phyloP scores from a whole-genome alignment of 2,113 vertebrate species.

The Oreochromis niloticus region DNA sequence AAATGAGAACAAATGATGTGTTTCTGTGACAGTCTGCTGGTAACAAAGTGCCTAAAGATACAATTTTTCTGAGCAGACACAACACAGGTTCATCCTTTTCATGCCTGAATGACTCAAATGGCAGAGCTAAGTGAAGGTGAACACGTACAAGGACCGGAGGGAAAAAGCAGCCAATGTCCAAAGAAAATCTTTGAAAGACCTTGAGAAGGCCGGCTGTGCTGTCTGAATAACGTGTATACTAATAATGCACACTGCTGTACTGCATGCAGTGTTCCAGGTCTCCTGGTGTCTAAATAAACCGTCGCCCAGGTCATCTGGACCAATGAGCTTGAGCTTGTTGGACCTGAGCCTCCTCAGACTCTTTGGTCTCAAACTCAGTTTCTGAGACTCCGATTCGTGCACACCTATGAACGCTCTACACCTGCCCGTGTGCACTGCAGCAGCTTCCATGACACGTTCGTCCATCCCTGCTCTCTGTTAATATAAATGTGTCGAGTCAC shows the following conservation, averaged over 20 bases:
- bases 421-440: background rate
- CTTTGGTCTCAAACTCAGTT: background rate
- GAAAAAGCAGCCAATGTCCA: background rate
- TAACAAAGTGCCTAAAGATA: background rate
- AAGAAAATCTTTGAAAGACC: background rate
- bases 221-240: background rate
- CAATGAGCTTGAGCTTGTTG: background rate
- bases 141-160: background rate
- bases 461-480: background rate
- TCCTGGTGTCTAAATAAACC: background rate
- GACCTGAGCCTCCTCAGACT: background rate
- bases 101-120: background rate
- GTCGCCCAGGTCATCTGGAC: background rate
- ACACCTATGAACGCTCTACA: background rate
- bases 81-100: background rate
- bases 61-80: background rate
- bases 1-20: background rate
- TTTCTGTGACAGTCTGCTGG: background rate
- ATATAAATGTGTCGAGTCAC: background rate
- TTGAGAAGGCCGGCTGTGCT: background rate
- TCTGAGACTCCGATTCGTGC: background rate
- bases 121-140: background rate
- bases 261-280: background rate
- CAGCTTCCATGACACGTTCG: constrained; percentile 6
- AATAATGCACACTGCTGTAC: background rate